phyloP scores from a whole-genome alignment of 2,113 vertebrate species.

The Micromys minutus region DNA sequence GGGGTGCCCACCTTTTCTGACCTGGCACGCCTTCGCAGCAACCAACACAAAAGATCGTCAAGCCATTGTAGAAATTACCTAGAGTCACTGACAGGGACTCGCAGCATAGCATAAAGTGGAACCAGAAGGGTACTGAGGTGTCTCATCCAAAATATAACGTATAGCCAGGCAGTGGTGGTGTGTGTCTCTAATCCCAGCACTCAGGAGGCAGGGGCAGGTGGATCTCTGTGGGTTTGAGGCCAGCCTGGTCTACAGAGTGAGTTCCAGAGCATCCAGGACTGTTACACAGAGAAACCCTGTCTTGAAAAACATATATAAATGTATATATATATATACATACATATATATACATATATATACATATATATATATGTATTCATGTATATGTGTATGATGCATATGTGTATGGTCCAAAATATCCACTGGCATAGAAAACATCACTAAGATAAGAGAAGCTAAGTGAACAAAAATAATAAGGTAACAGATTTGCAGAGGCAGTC shows the following conservation, averaged over 20 bases:
- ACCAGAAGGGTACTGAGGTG: background rate
- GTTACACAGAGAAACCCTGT: background rate
- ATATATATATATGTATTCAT: too few species aligned
- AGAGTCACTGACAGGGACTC: fast-evolving
- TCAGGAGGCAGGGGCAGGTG: background rate
- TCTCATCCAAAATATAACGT: background rate
- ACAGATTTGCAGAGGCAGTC: background rate
- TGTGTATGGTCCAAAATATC: background rate
- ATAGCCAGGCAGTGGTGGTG: background rate
- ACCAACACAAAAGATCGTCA: background rate
- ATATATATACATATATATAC: too few species aligned
- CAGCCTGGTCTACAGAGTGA: background rate
- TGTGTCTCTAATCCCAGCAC: background rate
- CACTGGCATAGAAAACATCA: background rate
- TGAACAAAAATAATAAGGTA: background rate
- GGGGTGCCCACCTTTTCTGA: fast-evolving
- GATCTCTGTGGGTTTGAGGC: background rate
- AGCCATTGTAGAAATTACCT: background rate
- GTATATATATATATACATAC: too few species aligned
- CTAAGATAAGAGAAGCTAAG: background rate
- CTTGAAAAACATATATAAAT: background rate
- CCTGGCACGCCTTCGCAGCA: background rate
- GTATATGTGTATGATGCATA: too few species aligned
- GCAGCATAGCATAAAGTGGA: background rate
- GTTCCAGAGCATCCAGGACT: background rate